These are phyloP conservation scores for Cylindroiulus punctatus DNA, from an alignment of 2,888 invertebrate genomes.

Conservation along the genomic window DNA sequence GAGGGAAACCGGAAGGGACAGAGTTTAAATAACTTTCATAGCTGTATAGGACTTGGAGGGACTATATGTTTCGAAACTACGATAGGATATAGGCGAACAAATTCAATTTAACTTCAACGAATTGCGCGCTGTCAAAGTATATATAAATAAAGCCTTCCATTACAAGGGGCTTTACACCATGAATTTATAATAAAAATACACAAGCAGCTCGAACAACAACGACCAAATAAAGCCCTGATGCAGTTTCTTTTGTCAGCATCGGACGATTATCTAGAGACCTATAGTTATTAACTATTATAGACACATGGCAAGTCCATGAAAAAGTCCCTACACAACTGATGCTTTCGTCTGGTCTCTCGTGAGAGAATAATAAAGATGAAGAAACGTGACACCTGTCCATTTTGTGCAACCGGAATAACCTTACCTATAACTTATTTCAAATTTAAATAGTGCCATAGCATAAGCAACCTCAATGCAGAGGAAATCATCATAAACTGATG, in stretches of 20 bases:
- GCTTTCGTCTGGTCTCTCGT: background rate
- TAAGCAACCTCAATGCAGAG: no score
- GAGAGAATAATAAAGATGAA: background rate
- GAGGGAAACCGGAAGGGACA: background rate
- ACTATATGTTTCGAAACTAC: conserved; percentile 19
- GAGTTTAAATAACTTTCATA: conserved; percentile 27
- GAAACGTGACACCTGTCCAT: background rate
- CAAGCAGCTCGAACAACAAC: background rate
- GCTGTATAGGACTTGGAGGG: background rate
- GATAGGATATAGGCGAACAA: background rate
- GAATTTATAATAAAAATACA: conserved; percentile 16
- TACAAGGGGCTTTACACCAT: conserved; percentile 10
- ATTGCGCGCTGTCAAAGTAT: conserved; percentile 29
- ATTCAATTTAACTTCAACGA: conserved; percentile 42
- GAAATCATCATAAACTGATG: no score
- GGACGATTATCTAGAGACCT: background rate
- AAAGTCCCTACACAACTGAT: background rate
- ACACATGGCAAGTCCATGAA: background rate
- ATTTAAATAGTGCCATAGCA: no score
- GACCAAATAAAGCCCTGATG: background rate
- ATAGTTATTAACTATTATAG: background rate
- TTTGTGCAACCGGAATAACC: background rate
- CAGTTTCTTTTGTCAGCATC: background rate
- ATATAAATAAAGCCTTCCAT: conserved; percentile 22
- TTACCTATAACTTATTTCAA: no score